A percentile compares a stretch with the other conserved stretches of the same genome.
These are phyloP conservation scores for Mesorhabditis sp. DNA, from an alignment of 2,888 invertebrate species.

Conservation along the genomic window DNA sequence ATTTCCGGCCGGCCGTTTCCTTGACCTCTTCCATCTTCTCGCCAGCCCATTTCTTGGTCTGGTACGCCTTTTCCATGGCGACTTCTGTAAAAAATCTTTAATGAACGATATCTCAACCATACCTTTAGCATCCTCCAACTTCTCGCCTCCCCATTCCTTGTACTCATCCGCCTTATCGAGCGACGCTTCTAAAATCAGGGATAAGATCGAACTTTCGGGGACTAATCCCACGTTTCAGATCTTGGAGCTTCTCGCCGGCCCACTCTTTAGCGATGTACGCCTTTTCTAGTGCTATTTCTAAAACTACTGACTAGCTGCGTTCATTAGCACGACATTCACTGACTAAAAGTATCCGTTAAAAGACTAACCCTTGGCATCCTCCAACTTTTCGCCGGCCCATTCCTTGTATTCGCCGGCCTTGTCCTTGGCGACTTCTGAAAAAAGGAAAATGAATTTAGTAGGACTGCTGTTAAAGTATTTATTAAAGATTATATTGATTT, in stretches of 20 bases:
- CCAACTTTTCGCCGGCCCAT: background rate
- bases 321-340: too few relatives aligned
- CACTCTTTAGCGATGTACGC: background rate
- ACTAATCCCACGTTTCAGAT: too few relatives aligned
- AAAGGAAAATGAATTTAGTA: background rate
- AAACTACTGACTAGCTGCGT: background rate
- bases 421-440: background rate
- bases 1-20: slow-evolving; percentile 4
- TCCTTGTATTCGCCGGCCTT: background rate
- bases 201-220: too few relatives aligned
- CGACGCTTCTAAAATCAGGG: background rate
- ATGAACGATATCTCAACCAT: background rate
- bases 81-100: background rate
- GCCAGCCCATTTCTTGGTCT: background rate
- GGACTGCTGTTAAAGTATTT: background rate
- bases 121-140: background rate
- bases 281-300: background rate
- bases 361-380: background rate
- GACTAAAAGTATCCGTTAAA: too few relatives aligned
- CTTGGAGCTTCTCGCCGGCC: background rate
- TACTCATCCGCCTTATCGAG: background rate
- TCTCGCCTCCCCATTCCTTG: background rate
- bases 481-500: background rate
- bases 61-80: too few relatives aligned
- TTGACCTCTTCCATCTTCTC: background rate